Conservation (phyloP, 2,888 invertebrate genomes). For the Drosophila lacicola region DNA sequence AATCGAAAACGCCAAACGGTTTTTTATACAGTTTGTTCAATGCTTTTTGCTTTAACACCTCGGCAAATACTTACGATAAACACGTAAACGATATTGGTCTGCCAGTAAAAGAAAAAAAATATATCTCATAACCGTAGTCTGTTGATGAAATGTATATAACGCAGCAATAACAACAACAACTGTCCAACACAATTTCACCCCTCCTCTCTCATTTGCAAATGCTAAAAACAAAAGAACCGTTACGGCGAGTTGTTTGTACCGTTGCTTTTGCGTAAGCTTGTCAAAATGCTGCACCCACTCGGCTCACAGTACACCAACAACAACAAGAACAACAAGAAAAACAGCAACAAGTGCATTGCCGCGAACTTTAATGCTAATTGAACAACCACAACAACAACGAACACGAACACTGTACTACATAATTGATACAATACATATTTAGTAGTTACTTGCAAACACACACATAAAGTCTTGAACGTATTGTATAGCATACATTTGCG, state of each 20-base stretch:
- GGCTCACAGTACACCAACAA: slow-evolving; percentile 34
- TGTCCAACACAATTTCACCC: slow-evolving; percentile 15
- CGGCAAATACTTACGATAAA: slow-evolving; percentile 31
- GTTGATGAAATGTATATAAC: slow-evolving; percentile 48
- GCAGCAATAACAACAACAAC: slow-evolving; percentile 35
- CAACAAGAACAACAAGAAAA: slow-evolving; percentile 17
- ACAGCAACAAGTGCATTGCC: slow-evolving; percentile 23
- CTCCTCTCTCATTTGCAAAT: slow-evolving; percentile 19
- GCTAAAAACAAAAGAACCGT: slow-evolving; percentile 26
- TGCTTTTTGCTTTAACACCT: slow-evolving; percentile 58
- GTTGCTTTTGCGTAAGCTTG: slow-evolving; percentile 50
- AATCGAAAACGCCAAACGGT: slow-evolving; percentile 14
- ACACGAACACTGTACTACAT: slow-evolving; percentile 69
- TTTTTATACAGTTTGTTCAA: slow-evolving; percentile 44
- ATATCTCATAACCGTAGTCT: slow-evolving; percentile 30
- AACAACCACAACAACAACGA: slow-evolving; percentile 59
- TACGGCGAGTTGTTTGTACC: slow-evolving; percentile 37
- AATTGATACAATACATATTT: slow-evolving; percentile 26
- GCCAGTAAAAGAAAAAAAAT: slow-evolving; percentile 7
- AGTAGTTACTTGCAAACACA: slow-evolving; percentile 23
- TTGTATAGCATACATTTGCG: slow-evolving; percentile 74
- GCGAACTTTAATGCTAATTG: slow-evolving; percentile 28
- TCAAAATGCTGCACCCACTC: slow-evolving; percentile 42
- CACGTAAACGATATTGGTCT: slow-evolving; percentile 21
- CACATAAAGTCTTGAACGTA: slow-evolving; percentile 31